A percentile compares a stretch with the other conserved stretches of the same genome.
phyloP scores from a whole-genome alignment of 2,888 invertebrate genomes.

The Panopea generosa region DNA sequence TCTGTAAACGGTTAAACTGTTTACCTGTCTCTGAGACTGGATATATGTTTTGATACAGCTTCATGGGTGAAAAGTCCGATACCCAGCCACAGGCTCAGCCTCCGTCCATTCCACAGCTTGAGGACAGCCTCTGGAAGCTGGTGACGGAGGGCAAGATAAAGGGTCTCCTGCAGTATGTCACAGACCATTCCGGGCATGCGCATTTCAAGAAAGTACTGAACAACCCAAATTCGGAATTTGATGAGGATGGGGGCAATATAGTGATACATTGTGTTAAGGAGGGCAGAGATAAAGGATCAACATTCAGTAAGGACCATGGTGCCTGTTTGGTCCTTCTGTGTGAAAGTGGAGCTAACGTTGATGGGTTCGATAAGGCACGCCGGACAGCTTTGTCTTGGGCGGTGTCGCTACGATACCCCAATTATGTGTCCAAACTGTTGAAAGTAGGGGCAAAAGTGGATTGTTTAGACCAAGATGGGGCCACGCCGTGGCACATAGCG shows the following conservation, averaged over 20 bases:
- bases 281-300: conserved; percentile 56
- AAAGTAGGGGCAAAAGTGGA: conserved; percentile 62
- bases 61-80: neutral
- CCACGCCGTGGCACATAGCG: conserved; percentile 63
- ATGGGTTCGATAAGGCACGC: conserved; percentile 63
- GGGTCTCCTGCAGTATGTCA: conserved; percentile 51
- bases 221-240: conserved; percentile 58
- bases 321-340: conserved; percentile 63
- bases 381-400: conserved; percentile 69
- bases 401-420: conserved; percentile 54
- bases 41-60: too few species aligned
- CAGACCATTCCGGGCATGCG: conserved; percentile 35
- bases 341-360: conserved; percentile 64
- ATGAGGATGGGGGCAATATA: conserved; percentile 67
- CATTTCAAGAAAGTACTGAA: conserved; percentile 52
- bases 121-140: conserved; percentile 59
- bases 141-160: conserved; percentile 61
- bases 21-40: too few species aligned
- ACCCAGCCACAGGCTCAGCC: conserved; percentile 5
- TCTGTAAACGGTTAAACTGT: too few species aligned
- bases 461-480: conserved; percentile 66
- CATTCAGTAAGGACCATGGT: conserved; percentile 59
- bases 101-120: conserved; percentile 45
- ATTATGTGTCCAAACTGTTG: conserved; percentile 53
- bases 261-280: conserved; percentile 65